Base-by-base conservation (phyloP, 2,888 invertebrate genomes). In the Rhabditophanes sp. region DNA sequence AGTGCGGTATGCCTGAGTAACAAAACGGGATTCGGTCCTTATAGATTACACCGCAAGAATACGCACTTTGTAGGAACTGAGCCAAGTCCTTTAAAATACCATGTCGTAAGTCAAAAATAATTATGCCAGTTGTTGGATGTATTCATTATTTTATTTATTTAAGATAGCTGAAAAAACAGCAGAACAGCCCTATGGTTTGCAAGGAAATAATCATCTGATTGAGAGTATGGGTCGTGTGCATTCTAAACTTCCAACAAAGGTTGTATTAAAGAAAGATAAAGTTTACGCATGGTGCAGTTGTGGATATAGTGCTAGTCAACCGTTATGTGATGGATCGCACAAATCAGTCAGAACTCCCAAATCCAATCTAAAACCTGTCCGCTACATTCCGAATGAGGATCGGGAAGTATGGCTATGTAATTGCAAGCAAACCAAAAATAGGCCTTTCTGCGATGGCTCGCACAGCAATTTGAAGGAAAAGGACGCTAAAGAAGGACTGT, bases 361-460 rank as follows among this genome's bases (percentile, higher is more conserved):
- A 23, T 18, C 20, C 9, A 76, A 74, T 39, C 72, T 78, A 31
- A 78, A 76, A 46, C 93, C 93, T 0, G 70, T 88, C 3, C 70
- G 74, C 39, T 88, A 90, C 63, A 72, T 73, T 48, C 85, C 90
- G 2, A 84, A 69, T 77, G 78, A 0, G 82, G 62, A 61, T 38
- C 57, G 57, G 56, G 82, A 85, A n/a, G 88, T 87, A 64, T 90
- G 87, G 83, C 71, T 96, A 7, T 96, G 96, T 66, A 87, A 88
- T 66, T 96, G 96, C 66, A 96, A 96, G 67, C 90, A 88, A 65
- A 84, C 88, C 1, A 75, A 75, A 32, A 80, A 82, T 52, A 73
- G 84, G 46, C 96, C 96, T 1, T 93, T 88, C 67, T 96, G 93
- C 69, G 96, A 96, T 71, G 93, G 93, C 5, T 78, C 85, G 4